phyloP scores from a whole-genome alignment of 2,797 vertebrate species.

The Chelidonichthys spinosus region DNA sequence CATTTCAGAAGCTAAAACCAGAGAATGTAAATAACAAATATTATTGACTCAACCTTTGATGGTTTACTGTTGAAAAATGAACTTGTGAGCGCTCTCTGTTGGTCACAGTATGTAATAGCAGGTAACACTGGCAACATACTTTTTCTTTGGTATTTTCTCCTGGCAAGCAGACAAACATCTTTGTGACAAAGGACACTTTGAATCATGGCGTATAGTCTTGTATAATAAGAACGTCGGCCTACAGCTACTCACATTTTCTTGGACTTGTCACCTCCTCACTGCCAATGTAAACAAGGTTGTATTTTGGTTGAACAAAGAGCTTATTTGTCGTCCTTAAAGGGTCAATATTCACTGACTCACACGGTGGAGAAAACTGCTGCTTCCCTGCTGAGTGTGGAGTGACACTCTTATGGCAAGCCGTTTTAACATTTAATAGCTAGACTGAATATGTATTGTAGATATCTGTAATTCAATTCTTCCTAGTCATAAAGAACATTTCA shows the following conservation, averaged over 20 bases:
- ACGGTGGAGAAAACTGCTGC: neutral
- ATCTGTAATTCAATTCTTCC: too few species aligned
- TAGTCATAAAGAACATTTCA: too few species aligned
- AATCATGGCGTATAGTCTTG: neutral
- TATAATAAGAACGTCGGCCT: too few species aligned
- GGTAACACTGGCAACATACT: neutral
- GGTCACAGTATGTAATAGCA: neutral
- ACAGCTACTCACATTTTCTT: too few species aligned
- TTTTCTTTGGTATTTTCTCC: neutral
- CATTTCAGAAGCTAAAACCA: neutral
- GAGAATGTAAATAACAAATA: neutral
- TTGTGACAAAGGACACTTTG: neutral
- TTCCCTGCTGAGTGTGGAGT: neutral
- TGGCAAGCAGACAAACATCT: neutral
- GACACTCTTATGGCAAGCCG: too few species aligned
- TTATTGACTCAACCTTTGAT: too few species aligned
- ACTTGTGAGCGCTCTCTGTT: neutral
- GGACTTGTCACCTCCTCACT: neutral
- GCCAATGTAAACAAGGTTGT: neutral
- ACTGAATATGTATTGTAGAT: too few species aligned
- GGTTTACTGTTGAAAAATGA: neutral
- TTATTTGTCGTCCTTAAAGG: slow-evolving; percentile 23
- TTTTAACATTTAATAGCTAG: too few species aligned
- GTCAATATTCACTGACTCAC: neutral
- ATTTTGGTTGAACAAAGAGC: slow-evolving; percentile 34